Base-by-base conservation (phyloP, 2,113 vertebrate genomes). In the Ginglymostoma cirratum region DNA sequence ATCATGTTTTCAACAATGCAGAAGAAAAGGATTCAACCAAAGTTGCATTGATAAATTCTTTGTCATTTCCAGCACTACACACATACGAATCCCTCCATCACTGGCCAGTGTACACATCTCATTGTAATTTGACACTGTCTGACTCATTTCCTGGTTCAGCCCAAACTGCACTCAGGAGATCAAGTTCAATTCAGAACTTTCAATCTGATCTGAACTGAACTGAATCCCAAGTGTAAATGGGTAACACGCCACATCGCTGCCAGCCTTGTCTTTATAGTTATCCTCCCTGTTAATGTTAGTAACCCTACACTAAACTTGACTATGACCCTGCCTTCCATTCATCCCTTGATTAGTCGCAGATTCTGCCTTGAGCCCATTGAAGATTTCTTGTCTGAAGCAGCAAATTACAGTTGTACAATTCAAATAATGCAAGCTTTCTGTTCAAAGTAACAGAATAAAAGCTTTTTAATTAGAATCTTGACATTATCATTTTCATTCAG, bases 171-270 rank as follows among this genome's bases (percentile, higher is more conserved):
- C 24, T 45, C 24, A 69, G 42, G 69, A 72, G 21, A 72, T 95
- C 94, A 95, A 95, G 69, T 95, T 72, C 42, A 95, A 72, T 67
- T 93, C 61, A n/a, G 15, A 66, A 42, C 89, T 38, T 93, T 38
- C 65, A 17, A 38, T 76, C 42, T 95, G 94, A 95, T 70, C 67
- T 95, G 94, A 95, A 72, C 67, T 72, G 94, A 70, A 72, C 10
- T 72, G 67, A 72, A 45, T 95, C 94, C 69, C 94, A 42, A 95
- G 94, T 45, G 94, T 95, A 76, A 95, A 76, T 0, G 19, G 69
- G 21, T 70, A 90, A 90, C 30, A 30, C 30, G 38, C 61, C 72
- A 5, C n/a, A 45, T 95, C 23, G 5, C 23, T 45, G 67, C 27
- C 42, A 72, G 45, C 12, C 69, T 66, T 45, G 4, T 19, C 21